A percentile compares a stretch with the other conserved stretches of the same genome.
phyloP scores from a whole-genome alignment of 2,888 invertebrate genomes.

The Noctua janthina region DNA sequence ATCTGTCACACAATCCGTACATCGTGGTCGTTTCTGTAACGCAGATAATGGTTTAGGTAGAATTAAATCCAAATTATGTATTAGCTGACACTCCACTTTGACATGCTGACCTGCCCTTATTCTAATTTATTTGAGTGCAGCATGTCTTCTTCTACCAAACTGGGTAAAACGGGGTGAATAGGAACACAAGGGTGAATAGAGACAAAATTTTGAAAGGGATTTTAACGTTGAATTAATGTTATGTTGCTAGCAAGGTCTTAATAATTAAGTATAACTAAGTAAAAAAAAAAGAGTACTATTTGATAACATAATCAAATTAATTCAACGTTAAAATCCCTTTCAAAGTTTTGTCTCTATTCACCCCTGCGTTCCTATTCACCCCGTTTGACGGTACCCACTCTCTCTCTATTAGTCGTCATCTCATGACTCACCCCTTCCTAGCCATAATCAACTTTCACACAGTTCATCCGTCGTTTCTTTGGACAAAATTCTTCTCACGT shows the following conservation, averaged over 20 bases:
- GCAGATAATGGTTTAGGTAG: not conserved
- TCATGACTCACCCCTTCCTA: not conserved
- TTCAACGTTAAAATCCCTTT: too few relatives aligned
- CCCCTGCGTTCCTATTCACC: too few relatives aligned
- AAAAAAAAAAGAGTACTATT: too few relatives aligned
- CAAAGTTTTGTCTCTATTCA: too few relatives aligned
- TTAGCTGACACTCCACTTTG: not conserved
- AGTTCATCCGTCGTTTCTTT: not conserved
- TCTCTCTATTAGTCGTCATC: not conserved
- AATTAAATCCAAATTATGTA: not conserved
- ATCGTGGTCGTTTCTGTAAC: not conserved
- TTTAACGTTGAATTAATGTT: too few relatives aligned
- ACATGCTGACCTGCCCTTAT: not conserved
- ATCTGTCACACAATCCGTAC: not conserved
- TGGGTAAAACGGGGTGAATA: too few relatives aligned
- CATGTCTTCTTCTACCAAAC: not conserved
- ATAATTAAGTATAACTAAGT: too few relatives aligned
- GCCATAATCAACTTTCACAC: not conserved
- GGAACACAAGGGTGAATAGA: too few relatives aligned
- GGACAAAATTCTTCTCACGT: not conserved
- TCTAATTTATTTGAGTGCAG: not conserved
- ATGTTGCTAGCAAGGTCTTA: too few relatives aligned
- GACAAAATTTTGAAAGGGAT: too few relatives aligned
- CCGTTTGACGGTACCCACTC: too few relatives aligned
- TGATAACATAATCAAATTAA: too few relatives aligned